These are phyloP conservation scores for Caenorhabditis uteleia DNA, from an alignment of 2,888 invertebrate species.

Conservation along the genomic window DNA sequence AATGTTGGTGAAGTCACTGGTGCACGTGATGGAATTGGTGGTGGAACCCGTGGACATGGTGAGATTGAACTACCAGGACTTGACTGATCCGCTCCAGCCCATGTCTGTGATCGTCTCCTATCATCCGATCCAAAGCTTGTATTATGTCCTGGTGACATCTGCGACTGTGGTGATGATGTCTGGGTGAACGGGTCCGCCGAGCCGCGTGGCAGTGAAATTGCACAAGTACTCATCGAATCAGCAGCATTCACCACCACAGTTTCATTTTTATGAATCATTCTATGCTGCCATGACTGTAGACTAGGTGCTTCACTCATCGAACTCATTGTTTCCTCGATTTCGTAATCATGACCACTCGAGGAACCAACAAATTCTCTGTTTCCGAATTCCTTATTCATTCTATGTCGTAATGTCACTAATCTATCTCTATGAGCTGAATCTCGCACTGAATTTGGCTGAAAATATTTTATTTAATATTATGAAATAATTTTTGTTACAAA, in stretches of 20 bases:
- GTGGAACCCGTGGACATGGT: slow-evolving; percentile 7
- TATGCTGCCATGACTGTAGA: slow-evolving; percentile 47
- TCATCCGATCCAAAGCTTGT: too few relatives aligned
- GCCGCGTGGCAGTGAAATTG: slow-evolving; percentile 21
- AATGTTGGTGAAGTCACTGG: slow-evolving; percentile 17
- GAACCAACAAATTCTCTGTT: slow-evolving; percentile 21
- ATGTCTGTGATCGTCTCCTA: too few relatives aligned
- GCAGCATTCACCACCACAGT: slow-evolving; percentile 38
- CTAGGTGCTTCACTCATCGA: slow-evolving; percentile 45
- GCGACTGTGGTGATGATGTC: not conserved
- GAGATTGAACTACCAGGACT: slow-evolving; percentile 8
- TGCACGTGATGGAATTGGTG: slow-evolving; percentile 28
- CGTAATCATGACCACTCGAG: slow-evolving; percentile 2
- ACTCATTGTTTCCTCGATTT: slow-evolving; percentile 42
- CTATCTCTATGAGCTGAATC: slow-evolving; percentile 44
- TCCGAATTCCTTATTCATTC: slow-evolving; percentile 56
- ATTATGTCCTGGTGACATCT: slow-evolving; percentile 2
- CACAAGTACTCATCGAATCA: slow-evolving; percentile 42
- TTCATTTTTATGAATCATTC: slow-evolving; percentile 34
- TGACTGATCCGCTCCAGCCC: not conserved
- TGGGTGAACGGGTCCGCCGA: too few relatives aligned
- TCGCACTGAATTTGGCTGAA: not conserved
- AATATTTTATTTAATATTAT: not conserved
- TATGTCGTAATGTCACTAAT: slow-evolving; percentile 33
- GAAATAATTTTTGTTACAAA: not conserved